Conservation (phyloP, 2,797 vertebrate genomes). For the Tauraco hartlaubi region DNA sequence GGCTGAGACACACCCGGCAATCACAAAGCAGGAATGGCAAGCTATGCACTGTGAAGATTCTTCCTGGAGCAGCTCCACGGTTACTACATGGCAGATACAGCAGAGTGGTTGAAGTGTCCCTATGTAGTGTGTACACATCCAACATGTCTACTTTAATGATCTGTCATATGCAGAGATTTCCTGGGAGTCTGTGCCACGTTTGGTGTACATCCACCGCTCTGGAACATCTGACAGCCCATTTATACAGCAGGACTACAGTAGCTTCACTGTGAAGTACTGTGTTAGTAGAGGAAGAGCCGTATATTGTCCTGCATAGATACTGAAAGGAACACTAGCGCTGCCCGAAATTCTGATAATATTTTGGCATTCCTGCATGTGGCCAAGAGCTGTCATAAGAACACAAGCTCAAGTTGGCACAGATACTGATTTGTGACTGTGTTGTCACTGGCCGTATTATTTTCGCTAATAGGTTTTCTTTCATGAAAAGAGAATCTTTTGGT, state of each 20-base stretch:
- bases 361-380: neutral
- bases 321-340: neutral
- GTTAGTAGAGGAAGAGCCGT: neutral
- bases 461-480: neutral
- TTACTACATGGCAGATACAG: neutral
- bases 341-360: neutral
- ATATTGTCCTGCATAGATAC: neutral
- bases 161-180: neutral
- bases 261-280: neutral
- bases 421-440: neutral
- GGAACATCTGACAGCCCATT: neutral
- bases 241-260: neutral
- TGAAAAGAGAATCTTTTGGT: slow-evolving; percentile 12
- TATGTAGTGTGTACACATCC: neutral
- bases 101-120: neutral
- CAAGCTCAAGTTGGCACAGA: neutral
- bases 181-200: neutral
- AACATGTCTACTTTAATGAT: neutral
- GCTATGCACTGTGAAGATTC: neutral
- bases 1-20: neutral
- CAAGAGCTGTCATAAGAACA: neutral
- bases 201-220: neutral
- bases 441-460: neutral
- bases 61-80: neutral
- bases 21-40: neutral